phyloP scores from a whole-genome alignment of 1,140 invertebrate genomes.

The Trichogramma pretiosum region DNA sequence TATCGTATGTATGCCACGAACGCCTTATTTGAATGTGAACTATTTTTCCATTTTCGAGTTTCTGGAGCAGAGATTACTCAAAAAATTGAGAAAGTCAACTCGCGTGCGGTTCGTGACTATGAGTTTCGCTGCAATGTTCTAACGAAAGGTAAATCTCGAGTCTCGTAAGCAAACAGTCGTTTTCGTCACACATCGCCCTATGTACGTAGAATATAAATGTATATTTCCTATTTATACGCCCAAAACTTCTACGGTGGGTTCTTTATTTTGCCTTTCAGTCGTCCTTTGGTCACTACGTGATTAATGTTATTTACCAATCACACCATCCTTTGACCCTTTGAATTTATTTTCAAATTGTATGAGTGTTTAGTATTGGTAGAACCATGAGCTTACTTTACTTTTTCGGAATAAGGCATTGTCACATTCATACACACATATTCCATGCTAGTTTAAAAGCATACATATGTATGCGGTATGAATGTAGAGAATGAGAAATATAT shows the following conservation, averaged over 20 bases:
- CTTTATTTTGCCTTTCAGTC: not conserved
- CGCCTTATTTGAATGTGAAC: not conserved
- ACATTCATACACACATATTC: too few species aligned
- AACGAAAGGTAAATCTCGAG: constrained; percentile 39
- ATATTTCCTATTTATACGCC: constrained; percentile 5
- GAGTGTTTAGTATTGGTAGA: too few species aligned
- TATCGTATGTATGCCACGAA: not conserved
- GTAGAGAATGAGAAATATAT: too few species aligned
- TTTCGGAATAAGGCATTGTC: too few species aligned
- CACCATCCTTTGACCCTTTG: too few species aligned
- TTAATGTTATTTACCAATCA: not conserved
- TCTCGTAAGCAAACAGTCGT: constrained; percentile 27
- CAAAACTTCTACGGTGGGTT: not conserved
- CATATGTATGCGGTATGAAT: too few species aligned
- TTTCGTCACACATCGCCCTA: constrained; percentile 2
- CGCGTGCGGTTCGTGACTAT: constrained; percentile 26
- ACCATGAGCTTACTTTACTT: too few species aligned
- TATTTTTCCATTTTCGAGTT: constrained; percentile 12
- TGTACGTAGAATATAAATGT: too few species aligned
- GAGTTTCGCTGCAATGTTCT: constrained; percentile 27
- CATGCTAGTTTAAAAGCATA: too few species aligned
- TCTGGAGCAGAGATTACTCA: too few species aligned
- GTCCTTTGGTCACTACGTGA: not conserved
- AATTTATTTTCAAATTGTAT: too few species aligned
- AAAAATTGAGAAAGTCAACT: constrained; percentile 21